These are phyloP conservation scores for Teleogryllus oceanicus DNA, from an alignment of 2,888 invertebrate genomes.

Conservation along the genomic window DNA sequence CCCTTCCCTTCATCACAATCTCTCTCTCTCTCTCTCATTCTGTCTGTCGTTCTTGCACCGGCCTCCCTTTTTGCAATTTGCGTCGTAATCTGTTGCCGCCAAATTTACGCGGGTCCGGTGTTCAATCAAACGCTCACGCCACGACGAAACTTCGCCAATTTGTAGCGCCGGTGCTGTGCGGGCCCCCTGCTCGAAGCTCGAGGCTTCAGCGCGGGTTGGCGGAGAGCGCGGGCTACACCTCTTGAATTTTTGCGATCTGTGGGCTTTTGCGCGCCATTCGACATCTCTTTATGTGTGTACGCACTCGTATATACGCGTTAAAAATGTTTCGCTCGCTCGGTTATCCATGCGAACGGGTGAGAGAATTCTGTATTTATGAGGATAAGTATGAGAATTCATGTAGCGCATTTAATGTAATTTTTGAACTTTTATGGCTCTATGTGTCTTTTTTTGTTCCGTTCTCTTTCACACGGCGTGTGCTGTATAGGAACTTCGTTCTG, in stretches of 20 bases:
- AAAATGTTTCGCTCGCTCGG: neutral
- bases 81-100: conserved; percentile 9
- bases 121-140: neutral
- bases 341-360: too few relatives aligned
- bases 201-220: neutral
- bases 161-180: neutral
- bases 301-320: neutral
- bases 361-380: too few relatives aligned
- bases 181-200: neutral
- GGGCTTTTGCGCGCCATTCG: conserved; percentile 4
- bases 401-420: too few relatives aligned
- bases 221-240: neutral
- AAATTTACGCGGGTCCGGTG: conserved; percentile 5
- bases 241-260: neutral
- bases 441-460: too few relatives aligned
- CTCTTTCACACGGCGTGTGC: too few relatives aligned
- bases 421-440: too few relatives aligned
- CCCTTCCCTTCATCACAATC: neutral
- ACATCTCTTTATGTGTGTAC: neutral
- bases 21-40: neutral
- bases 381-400: too few relatives aligned
- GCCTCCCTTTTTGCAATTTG: conserved; percentile 7
- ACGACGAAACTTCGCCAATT: neutral
- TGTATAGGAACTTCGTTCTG: too few relatives aligned
- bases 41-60: neutral